Percentiles rank a stretch among this genome's conserved stretches.
Evolutionary conservation across 2,797 vertebrate genomes (phyloP).

Genomic region (Catamblyrhynchus diadema): DNA sequence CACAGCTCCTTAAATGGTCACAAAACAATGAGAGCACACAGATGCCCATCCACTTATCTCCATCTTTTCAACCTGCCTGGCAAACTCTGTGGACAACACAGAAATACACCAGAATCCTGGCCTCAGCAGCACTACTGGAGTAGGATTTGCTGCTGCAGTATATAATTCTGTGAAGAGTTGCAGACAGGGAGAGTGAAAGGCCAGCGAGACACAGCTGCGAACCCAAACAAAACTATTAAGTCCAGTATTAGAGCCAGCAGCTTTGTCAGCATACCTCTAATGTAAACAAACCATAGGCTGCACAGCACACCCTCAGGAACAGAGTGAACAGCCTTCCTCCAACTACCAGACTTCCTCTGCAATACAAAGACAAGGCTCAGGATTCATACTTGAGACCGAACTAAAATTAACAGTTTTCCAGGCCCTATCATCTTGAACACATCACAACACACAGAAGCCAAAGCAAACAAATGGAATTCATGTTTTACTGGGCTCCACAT

Average conservation of each 20-base stretch:
- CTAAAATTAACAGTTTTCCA: slow-evolving; percentile 73
- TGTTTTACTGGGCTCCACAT: slow-evolving; percentile 76
- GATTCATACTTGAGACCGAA: slow-evolving; percentile 54
- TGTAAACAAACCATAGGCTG: slow-evolving; percentile 41
- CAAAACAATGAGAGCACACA: not conserved
- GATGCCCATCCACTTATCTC: not conserved
- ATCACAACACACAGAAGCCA: slow-evolving; percentile 81
- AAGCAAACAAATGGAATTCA: slow-evolving; percentile 78
- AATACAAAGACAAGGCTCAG: slow-evolving; percentile 53
- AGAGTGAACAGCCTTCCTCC: slow-evolving; percentile 22
- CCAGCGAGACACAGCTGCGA: not conserved
- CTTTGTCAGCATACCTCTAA: slow-evolving; percentile 58
- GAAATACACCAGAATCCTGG: not conserved
- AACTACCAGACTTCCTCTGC: slow-evolving; percentile 55
- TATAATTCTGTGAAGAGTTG: not conserved
- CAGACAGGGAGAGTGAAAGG: not conserved
- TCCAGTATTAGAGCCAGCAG: slow-evolving; percentile 33
- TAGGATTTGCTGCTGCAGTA: not conserved
- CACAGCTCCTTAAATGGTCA: not conserved
- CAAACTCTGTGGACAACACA: not conserved
- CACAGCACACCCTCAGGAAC: slow-evolving; percentile 19
- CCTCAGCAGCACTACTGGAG: not conserved
- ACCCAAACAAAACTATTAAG: slow-evolving; percentile 45
- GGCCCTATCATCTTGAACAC: slow-evolving; percentile 74
- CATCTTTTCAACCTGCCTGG: not conserved